Evolutionary conservation across 2,888 invertebrate species (phyloP), one percentile per base, ranked within the genome.

Genomic region (Folsomia manolachei): DNA sequence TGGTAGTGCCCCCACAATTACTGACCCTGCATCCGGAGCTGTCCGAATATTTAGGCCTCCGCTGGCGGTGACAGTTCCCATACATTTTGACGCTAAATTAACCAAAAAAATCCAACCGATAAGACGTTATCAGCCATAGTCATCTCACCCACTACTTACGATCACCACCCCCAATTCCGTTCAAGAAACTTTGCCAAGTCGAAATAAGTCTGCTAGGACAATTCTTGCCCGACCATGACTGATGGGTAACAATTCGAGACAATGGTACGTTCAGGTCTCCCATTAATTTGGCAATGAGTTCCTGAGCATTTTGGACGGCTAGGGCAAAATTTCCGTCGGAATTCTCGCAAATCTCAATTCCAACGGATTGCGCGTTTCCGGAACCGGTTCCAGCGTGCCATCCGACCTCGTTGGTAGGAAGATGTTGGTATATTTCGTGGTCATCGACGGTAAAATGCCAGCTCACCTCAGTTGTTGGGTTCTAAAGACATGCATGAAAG

Each of bases 331-430:
- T 64, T 23, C 72, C 72, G 19, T 72, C 72, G 1, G 72, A 72
- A 63, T 72, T 72, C 39, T 72, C 72, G n/a, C 72, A 72, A 26
- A 72, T 72, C 27, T 72, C 72, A 23, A 72, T 72, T 21, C 72
- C 72, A n/a, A 72, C 51, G 4, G 72, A 72, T 24, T 72, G 72
- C 11, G 72, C 25, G 24, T 72, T 72, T 27, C 72, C 72, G 4
- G 72, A 27, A 14, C 68, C 51, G 0, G 72, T 72, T 1, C 72
- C 72, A 4, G 72, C 72, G 25, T 72, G 72, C 72, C 72, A 63
- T 27, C 72, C 72, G 0, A 72, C 72, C 63, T 72, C 72, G 23
- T 72, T 72, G 1, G 60, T 63, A 0, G 72, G 72, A 18, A 72
- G 63, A 69, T 72, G 72, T 27, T 72, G 72, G n/a, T 72, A 72